Evolutionary conservation across 1,140 invertebrate genomes (phyloP).

Genomic region (Drusus annulatus): DNA sequence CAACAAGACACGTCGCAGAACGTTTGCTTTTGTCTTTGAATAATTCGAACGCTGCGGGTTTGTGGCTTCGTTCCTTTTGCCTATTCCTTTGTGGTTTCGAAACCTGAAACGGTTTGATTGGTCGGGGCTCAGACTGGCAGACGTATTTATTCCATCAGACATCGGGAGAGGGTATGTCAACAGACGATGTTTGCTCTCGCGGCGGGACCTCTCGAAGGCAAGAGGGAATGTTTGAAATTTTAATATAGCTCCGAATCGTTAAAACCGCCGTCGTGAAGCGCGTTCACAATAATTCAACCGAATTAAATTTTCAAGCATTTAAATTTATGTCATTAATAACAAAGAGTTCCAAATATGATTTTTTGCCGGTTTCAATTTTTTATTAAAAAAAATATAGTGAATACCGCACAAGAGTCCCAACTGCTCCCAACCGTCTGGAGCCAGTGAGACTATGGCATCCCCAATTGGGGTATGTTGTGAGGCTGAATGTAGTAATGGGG

Average conservation of each 20-base stretch:
- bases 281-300: background rate
- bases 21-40: background rate
- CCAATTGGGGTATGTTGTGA: too few relatives aligned
- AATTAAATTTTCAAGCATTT: background rate
- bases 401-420: too few relatives aligned
- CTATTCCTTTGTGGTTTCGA: conserved; percentile 24
- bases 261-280: background rate
- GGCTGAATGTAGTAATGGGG: too few relatives aligned
- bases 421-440: too few relatives aligned
- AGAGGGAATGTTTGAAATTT: conserved; percentile 3
- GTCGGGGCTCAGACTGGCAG: conserved; percentile 24
- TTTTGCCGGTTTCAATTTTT: too few relatives aligned
- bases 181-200: background rate
- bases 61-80: conserved; percentile 9
- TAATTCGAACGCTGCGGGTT: background rate
- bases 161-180: conserved; percentile 28
- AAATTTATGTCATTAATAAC: too few relatives aligned
- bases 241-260: background rate
- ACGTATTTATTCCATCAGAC: conserved; percentile 32
- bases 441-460: too few relatives aligned
- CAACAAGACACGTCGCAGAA: background rate
- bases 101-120: conserved; percentile 29
- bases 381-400: too few relatives aligned
- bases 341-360: too few relatives aligned
- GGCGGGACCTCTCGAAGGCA: background rate